Evolutionary conservation across 1,140 invertebrate genomes (phyloP).

Genomic region (Drosophila yakuba): DNA sequence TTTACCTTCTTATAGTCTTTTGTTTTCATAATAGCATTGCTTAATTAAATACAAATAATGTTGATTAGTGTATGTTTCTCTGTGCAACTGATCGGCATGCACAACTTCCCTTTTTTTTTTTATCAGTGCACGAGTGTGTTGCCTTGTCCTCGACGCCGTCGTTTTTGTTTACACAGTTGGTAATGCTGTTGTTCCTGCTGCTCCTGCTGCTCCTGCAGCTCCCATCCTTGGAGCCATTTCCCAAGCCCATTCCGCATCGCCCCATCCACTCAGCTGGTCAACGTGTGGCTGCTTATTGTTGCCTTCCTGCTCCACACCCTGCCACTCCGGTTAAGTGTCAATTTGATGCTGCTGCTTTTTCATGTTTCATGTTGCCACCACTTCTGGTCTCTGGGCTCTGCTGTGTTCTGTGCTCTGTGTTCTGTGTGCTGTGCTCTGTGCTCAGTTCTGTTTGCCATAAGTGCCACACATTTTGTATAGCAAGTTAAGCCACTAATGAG

Average conservation of each 20-base stretch:
- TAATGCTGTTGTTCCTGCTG: slow-evolving; percentile 52
- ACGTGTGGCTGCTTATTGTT: slow-evolving; percentile 73
- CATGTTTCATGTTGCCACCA: slow-evolving; percentile 71
- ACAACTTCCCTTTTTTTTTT: not conserved
- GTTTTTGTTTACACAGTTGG: slow-evolving; percentile 73
- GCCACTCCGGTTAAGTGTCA: slow-evolving; percentile 69
- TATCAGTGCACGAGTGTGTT: slow-evolving; percentile 10
- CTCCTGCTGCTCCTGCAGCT: slow-evolving; percentile 24
- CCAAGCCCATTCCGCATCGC: not conserved
- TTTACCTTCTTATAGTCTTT: no score
- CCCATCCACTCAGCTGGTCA: slow-evolving; percentile 59
- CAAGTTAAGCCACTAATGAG: slow-evolving; percentile 82
- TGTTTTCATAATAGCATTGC: no score
- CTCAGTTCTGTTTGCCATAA: slow-evolving; percentile 65
- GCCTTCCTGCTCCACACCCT: slow-evolving; percentile 9
- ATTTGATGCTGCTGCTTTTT: slow-evolving; percentile 80
- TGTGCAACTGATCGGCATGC: not conserved
- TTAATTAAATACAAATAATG: no score
- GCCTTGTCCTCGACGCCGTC: slow-evolving; percentile 42
- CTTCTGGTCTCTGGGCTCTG: slow-evolving; percentile 21
- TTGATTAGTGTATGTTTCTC: not conserved
- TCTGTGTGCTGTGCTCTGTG: no score
- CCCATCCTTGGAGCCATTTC: slow-evolving; percentile 24
- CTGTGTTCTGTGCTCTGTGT: slow-evolving; percentile 13
- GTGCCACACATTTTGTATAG: slow-evolving; percentile 80